Evolutionary conservation across 2,113 vertebrate species (phyloP), one percentile per base, ranked within the genome.

Genomic region (Riparia riparia): DNA sequence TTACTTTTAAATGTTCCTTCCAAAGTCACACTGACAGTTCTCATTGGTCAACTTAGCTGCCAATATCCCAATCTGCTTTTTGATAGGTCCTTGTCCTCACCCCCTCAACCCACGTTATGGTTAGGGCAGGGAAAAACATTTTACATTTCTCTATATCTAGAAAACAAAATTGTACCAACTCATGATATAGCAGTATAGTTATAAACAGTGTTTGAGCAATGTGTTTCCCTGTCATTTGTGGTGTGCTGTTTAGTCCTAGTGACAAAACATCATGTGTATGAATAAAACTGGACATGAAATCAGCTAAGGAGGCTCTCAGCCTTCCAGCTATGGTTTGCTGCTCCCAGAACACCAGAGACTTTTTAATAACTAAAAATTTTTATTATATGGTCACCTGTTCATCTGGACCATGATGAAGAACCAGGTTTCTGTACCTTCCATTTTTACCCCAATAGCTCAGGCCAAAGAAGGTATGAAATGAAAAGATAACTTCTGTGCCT

Each of bases 201-300:
- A 34, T 6, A 63, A 54, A 19, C 34, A 18, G 31, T 34, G 12
- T 49, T 71, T 68, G 29, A 85, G 34, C 74, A 63, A 1, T 9
- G 16, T 26, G 14, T 70, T 37, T 56, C 31, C 41, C 53, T 82
- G 42, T 29, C 24, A 3, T 57, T 49, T 57, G 9, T 74, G 53
- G 5, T 26, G 31, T 80, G 44, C 53, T 60, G 14, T 26, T 49
- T 69, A 83, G 32, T 37, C 34, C 29, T 39, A 34, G 34, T 49
- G 34, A 71, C 18, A 71, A 61, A 74, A 56, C 2, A 1, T 19
- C 8, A 5, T 0, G 0, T 15, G 2, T 54, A 14, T n/a, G 61
- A 82, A 25, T 89, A 71, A 87, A 71, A 21, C 24, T 71, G 49
- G 19, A 49, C 19, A 4, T 56, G 26, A 82, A 56, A 51, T 58